Percentiles rank a stretch among this genome's conserved stretches.
Conservation (phyloP, 2,888 invertebrate species). For the Plusia festucae region DNA sequence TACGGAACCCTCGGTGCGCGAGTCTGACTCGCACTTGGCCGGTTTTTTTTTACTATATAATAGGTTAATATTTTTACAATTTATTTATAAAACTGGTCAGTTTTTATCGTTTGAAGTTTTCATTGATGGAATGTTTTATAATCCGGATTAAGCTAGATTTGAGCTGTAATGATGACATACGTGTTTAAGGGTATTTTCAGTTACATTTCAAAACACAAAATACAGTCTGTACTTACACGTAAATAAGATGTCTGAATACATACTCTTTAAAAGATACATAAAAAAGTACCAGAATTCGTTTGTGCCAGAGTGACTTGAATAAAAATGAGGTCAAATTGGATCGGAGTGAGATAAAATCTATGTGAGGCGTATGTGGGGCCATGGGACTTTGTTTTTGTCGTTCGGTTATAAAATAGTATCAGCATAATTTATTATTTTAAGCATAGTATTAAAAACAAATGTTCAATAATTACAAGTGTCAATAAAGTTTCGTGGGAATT, state of each 20-base stretch:
- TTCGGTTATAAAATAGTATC: constrained; percentile 31
- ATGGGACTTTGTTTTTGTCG: constrained; percentile 53
- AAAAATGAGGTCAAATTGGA: constrained; percentile 86
- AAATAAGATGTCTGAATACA: constrained; percentile 3
- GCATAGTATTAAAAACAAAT: background rate
- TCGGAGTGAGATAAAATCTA: constrained; percentile 78
- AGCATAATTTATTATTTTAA: constrained; percentile 19
- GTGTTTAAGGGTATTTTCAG: background rate
- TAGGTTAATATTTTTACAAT: too few relatives aligned
- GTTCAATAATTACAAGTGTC: background rate
- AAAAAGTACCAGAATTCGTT: constrained; percentile 81
- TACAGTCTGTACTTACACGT: too few relatives aligned
- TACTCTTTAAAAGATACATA: constrained; percentile 7
- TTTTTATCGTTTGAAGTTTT: background rate
- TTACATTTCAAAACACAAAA: background rate
- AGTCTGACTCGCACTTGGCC: too few relatives aligned
- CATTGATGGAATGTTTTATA: too few relatives aligned
- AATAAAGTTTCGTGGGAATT: background rate
- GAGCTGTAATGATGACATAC: background rate
- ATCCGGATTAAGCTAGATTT: background rate
- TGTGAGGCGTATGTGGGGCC: constrained; percentile 60
- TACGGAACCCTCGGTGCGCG: too few relatives aligned
- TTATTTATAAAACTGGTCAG: too few relatives aligned
- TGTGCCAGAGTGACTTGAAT: constrained; percentile 81
- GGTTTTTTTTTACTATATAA: too few relatives aligned